Evolutionary conservation across 2,113 vertebrate species (phyloP).

Genomic region (Dolichotis patagonum): DNA sequence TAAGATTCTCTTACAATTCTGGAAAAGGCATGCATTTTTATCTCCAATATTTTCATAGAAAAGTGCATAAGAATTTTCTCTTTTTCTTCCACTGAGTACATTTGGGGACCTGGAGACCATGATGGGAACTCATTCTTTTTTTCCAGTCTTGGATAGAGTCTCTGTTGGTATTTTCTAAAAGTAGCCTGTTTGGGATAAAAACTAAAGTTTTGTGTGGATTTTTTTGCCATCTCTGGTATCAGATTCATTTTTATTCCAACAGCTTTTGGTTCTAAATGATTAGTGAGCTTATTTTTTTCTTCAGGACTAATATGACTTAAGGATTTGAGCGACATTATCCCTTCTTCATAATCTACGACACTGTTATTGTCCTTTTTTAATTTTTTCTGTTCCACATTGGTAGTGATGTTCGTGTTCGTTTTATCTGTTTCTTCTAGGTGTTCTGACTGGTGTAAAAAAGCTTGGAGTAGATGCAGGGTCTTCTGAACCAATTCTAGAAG

Average conservation of each 20-base stretch:
- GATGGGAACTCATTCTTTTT: background rate
- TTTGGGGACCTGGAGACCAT: slow-evolving; percentile 24
- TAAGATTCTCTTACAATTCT: slow-evolving; percentile 54
- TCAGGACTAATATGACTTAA: background rate
- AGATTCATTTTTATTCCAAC: slow-evolving; percentile 48
- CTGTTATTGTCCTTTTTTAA: background rate
- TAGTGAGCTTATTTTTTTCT: slow-evolving; percentile 1
- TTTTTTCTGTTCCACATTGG: background rate
- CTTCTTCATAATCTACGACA: background rate
- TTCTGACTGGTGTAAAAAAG: background rate
- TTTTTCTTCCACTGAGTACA: slow-evolving; percentile 11
- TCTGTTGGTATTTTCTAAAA: background rate
- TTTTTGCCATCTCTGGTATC: slow-evolving; percentile 35
- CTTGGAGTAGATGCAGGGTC: background rate
- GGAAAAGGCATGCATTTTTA: slow-evolving; percentile 58
- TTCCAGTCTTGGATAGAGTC: background rate
- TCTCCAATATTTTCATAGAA: slow-evolving; percentile 61
- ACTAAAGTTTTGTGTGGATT: background rate
- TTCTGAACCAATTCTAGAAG: background rate
- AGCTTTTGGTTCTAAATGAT: slow-evolving; percentile 57
- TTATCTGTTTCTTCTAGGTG: background rate
- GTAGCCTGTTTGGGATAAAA: background rate
- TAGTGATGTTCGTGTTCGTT: background rate
- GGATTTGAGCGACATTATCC: background rate
- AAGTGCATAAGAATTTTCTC: slow-evolving; percentile 59